These are phyloP conservation scores for Automeris io DNA, from an alignment of 2,888 invertebrate genomes.

Conservation along the genomic window DNA sequence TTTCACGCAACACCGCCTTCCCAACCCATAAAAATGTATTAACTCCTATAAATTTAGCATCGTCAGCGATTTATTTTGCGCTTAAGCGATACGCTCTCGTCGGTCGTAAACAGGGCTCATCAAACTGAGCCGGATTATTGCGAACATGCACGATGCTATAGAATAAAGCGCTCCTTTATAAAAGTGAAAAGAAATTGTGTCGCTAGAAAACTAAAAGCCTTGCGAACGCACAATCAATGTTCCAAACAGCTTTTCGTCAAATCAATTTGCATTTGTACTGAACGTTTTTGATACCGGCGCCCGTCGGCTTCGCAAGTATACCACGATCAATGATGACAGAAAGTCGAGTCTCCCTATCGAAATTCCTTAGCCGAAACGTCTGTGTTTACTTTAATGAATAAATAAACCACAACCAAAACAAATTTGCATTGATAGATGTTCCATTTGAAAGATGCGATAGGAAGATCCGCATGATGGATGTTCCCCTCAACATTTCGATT, in stretches of 20 bases:
- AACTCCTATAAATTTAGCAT: conserved; percentile 64
- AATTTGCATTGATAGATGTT: conserved; percentile 58
- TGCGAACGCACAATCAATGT: conserved; percentile 11
- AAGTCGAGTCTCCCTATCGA: too few relatives aligned
- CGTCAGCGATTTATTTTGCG: conserved; percentile 64
- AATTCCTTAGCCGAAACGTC: conserved; percentile 18
- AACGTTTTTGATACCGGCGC: too few relatives aligned
- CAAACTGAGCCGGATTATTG: conserved; percentile 49
- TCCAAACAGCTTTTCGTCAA: conserved; percentile 12
- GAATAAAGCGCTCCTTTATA: conserved; percentile 33
- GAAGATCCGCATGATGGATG: conserved; percentile 62
- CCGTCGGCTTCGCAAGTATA: too few relatives aligned
- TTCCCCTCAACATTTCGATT: conserved; percentile 42
- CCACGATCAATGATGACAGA: too few relatives aligned
- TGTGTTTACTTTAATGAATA: conserved; percentile 18
- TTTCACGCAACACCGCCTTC: conserved; percentile 38
- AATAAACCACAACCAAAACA: conserved; percentile 32
- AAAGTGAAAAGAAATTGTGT: conserved; percentile 17
- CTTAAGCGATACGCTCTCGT: conserved; percentile 52
- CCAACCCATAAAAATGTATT: conserved; percentile 61
- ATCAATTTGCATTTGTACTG: too few relatives aligned
- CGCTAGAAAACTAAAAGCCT: conserved; percentile 18
- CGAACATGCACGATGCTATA: conserved; percentile 44
- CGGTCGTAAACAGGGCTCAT: conserved; percentile 61
- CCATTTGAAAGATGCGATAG: conserved; percentile 47